Evolutionary conservation across 1,140 invertebrate species (phyloP), one percentile per base, ranked within the genome.

Genomic region (Ladona fulva): DNA sequence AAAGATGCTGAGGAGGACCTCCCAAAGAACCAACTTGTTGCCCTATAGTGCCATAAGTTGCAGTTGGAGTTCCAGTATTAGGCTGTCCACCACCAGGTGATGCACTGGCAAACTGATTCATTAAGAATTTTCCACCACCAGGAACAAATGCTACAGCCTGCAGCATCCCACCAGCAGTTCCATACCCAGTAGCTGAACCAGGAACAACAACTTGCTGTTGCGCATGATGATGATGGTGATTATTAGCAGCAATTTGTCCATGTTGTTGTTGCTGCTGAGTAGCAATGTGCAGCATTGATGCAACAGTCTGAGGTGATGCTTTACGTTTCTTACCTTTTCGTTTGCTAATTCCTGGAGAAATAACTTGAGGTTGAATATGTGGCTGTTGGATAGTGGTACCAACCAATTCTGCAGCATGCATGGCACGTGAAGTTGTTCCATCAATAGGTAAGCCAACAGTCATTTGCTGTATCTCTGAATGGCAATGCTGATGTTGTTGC

Each of bases 321-420:
- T 94, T 94, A 77, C 92, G 88, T 81, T 93, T 94, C 82, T 93
- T 93, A 73, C 80, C 81, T 81, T 92, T 92, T 82, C 92, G 92
- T 81, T 89, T 87, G 42, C 81, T 84, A 25, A 85, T 83, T 3
- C 87, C 84, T 24, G 87, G 52, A 19, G 52, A 66, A 66, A 66
- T 66, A 12, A 66, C n/a, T 12, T 66, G 52, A 6, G 52, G 52
- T 12, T 66, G 52, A 16, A 66, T 19, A 66, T 66, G 52, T 19
- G 3, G n/a, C n/a, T 66, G 52, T 22, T 66, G 52, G 1, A 66
- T 66, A 66, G 52, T 66, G 5, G 52, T 22, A 6, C 52, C 52
- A 66, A 66, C n/a, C 52, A 66, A 66, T 19, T 66, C 52, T 6
- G 78, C n/a, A 78, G 78, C 19, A 76, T 37, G 24, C 78, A 77